Evolutionary conservation across 2,113 vertebrate genomes (phyloP), one percentile per base, ranked within the genome.

Genomic region (Caracal caracal): DNA sequence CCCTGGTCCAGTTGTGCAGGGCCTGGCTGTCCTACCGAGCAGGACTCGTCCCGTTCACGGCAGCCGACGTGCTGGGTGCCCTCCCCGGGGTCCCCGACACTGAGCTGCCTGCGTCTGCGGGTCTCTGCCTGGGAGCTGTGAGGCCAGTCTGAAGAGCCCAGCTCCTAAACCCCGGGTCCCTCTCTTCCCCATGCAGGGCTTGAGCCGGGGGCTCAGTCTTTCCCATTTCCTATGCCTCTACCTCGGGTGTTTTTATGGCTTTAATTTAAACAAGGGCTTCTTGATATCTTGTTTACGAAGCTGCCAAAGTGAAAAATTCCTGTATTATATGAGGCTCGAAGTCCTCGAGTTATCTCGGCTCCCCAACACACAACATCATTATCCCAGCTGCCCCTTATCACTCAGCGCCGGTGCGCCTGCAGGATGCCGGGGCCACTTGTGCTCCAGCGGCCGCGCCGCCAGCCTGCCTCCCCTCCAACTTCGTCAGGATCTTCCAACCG

Each of bases 251-350:
- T 97, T 99, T 99, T 98, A 98, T 97, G 95, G 98, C 97, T 99
- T 98, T 98, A 98, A 98, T 99, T 99, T 99, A 99, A 98, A 98
- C 98, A 95, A 98, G 98, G 88, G 94, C 98, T 98, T 98, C 98
- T 98, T 98, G 99, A 99, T 99, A 99, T 98, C 99, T 99, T 99
- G 99, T 99, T 99, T 99, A 99, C 98, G 97, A 98, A 99, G 98
- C 99, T 99, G 99, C 98, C 99, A 99, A 98, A 99, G 99, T 99
- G 99, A 99, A 99, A 99, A 99, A 99, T 99, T 98, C 98, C 98
- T 98, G 98, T 98, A 98, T 99, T 99, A 99, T 98, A 98, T 98
- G 98, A 98, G 98, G 96, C 98, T 98, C 97, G 98, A 98, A 97
- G 98, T 98, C 98, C 97, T 98, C 96, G 97, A 98, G 98, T 99